Conservation (phyloP, 1,140 invertebrate genomes). For the Danaus plexippus region DNA sequence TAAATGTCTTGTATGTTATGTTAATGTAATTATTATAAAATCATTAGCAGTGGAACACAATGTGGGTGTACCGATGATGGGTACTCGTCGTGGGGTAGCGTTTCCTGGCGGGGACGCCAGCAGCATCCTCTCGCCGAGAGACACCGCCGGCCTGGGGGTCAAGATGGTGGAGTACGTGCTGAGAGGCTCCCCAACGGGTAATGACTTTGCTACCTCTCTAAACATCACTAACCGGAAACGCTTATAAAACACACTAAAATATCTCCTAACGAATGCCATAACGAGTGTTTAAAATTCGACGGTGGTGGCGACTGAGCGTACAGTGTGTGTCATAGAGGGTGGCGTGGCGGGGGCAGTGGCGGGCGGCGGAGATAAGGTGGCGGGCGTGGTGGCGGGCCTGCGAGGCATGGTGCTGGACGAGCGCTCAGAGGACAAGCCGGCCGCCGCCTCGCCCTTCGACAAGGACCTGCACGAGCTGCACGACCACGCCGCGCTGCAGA, state of each 20-base stretch:
- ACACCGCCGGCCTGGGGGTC: constrained; percentile 88
- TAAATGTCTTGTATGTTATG: constrained; percentile 1
- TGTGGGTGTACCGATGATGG: constrained; percentile 81
- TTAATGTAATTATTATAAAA: not conserved
- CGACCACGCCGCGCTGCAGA: constrained; percentile 71
- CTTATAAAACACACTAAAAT: constrained; percentile 8
- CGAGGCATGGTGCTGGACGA: constrained; percentile 62
- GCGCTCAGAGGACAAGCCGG: constrained; percentile 48
- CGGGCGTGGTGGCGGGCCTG: constrained; percentile 53
- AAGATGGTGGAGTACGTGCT: constrained; percentile 99
- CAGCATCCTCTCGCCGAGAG: constrained; percentile 79
- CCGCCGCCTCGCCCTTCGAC: constrained; percentile 55
- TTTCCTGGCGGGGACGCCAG: constrained; percentile 73
- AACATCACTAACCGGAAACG: no score
- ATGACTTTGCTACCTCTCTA: constrained; percentile 8
- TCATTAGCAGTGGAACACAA: constrained; percentile 76
- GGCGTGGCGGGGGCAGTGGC: constrained; percentile 38
- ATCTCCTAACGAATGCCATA: constrained; percentile 1
- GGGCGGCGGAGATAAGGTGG: constrained; percentile 55
- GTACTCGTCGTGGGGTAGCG: constrained; percentile 76
- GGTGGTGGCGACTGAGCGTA: no score
- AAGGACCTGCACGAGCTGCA: constrained; percentile 63
- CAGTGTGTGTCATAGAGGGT: no score
- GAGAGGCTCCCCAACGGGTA: constrained; percentile 87
- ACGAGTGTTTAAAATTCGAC: no score